These are phyloP conservation scores for Bellardia pandia DNA, from an alignment of 2,888 invertebrate species.

Conservation along the genomic window DNA sequence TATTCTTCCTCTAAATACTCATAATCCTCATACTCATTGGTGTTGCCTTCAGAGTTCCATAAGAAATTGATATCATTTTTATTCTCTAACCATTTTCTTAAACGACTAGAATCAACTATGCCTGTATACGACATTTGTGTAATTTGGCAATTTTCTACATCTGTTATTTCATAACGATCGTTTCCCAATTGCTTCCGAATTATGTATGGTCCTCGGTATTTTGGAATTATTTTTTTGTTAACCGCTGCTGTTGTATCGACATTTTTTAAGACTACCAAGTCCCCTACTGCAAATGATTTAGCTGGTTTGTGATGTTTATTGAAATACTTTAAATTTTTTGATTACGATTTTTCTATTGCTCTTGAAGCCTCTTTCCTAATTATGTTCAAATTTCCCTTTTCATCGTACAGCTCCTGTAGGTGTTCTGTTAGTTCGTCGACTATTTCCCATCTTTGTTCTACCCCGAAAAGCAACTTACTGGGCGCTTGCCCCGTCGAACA, in stretches of 20 bases:
- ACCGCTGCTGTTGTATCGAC: not conserved
- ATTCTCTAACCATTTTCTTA: slow-evolving; percentile 22
- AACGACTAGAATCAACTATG: slow-evolving; percentile 1
- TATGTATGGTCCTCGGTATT: slow-evolving; percentile 10
- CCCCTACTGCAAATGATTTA: not conserved
- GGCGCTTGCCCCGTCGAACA: too few relatives aligned
- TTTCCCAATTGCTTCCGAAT: slow-evolving; percentile 14
- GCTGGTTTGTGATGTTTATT: slow-evolving; percentile 6
- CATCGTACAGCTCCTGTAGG: not conserved
- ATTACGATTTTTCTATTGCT: not conserved
- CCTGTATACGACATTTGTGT: slow-evolving; percentile 45
- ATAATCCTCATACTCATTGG: not conserved
- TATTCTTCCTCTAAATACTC: not conserved
- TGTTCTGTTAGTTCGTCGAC: not conserved
- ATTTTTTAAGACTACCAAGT: slow-evolving; percentile 11
- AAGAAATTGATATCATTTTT: not conserved
- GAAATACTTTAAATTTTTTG: not conserved
- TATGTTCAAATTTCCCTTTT: not conserved
- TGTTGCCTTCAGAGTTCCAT: not conserved
- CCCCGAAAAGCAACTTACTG: too few relatives aligned
- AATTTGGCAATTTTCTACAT: slow-evolving; percentile 53
- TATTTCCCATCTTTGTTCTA: too few relatives aligned
- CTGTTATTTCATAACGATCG: too few relatives aligned
- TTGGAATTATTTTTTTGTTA: slow-evolving; percentile 9
- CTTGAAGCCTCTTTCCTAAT: too few relatives aligned